Evolutionary conservation across 2,113 vertebrate genomes (phyloP).

Genomic region (Nannobrachium achirus): DNA sequence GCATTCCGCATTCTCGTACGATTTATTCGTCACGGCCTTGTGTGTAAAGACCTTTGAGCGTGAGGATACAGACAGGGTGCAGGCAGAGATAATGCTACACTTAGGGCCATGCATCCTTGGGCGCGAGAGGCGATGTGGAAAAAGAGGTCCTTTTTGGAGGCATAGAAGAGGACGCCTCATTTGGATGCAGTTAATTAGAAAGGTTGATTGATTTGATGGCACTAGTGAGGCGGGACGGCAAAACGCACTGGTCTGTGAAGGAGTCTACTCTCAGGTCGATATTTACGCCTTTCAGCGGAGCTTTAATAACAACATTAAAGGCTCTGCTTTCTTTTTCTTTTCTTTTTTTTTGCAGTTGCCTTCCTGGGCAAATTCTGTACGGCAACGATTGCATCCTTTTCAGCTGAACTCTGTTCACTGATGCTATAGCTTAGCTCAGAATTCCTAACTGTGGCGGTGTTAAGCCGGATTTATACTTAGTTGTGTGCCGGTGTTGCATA

Average conservation of each 20-base stretch:
- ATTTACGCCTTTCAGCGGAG: conserved; percentile 67
- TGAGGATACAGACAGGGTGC: conserved; percentile 33
- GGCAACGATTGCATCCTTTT: conserved; percentile 34
- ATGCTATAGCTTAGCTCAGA: conserved; percentile 5
- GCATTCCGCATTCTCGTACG: no score
- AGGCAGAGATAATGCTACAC: conserved; percentile 44
- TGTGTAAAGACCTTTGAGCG: neutral
- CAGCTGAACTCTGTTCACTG: conserved; percentile 34
- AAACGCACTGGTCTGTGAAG: conserved; percentile 74
- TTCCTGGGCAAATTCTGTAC: conserved; percentile 28
- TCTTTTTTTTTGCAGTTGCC: conserved; percentile 36
- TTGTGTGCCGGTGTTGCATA: no score
- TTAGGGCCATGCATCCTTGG: conserved; percentile 34
- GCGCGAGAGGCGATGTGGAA: conserved; percentile 44
- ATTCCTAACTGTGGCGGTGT: neutral
- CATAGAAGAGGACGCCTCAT: conserved; percentile 56
- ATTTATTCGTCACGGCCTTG: no score
- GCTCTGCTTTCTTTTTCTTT: conserved; percentile 34
- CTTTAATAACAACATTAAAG: conserved; percentile 74
- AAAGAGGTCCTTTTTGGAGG: conserved; percentile 45
- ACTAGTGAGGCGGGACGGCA: conserved; percentile 52
- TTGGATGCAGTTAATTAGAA: conserved; percentile 79
- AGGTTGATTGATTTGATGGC: conserved; percentile 79
- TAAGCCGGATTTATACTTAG: no score
- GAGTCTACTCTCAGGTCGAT: conserved; percentile 71